Evolutionary conservation across 2,113 vertebrate genomes (phyloP), one percentile per base, ranked within the genome.

Genomic region (Gobiocypris rarus): DNA sequence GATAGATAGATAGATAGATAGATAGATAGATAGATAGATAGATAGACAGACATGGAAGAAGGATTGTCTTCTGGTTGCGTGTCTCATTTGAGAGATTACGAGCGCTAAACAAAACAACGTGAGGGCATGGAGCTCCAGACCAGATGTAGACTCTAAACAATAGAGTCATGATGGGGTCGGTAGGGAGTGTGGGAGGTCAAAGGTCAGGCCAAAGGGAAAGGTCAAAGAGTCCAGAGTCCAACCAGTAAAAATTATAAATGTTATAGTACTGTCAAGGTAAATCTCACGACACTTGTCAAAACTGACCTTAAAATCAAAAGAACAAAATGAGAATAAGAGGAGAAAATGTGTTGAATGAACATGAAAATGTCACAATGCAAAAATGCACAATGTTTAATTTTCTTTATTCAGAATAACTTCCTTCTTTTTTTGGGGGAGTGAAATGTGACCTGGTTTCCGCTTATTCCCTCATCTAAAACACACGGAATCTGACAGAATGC

Each of bases 61-160:
- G 58, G 22, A 75, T 77, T 52, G 59, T 75, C 58, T 59, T 56
- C 31, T 82, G 43, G 10, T 50, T 84, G 74, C 61, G 45, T 50
- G 58, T 75, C 79, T 56, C 54, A 65, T 48, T 56, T 52, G 81
- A 75, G 82, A 88, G 83, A 87, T 75, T 84, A 87, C 41, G 50
- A 85, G 79, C 61, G 28, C 80, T 88, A 87, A 93, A 76, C 82
- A 87, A 87, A 91, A 90, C 89, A 90, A 87, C 82, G 28, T 43
- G 28, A 77, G 59, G 75, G n/a, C 86, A 83, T 50, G 79, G 50
- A 63, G 59, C 80, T 89, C 82, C 84, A 90, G 73, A 84, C 85
- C 84, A 91, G 88, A 92, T 87, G 89, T 86, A 89, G 88, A 91
- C 78, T 56, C 88, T 69, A 88, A 88, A 93, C 88, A 92, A 89